A percentile compares a stretch with the other conserved stretches of the same genome.
phyloP scores from a whole-genome alignment of 2,113 vertebrate species.

The rat (Rattus norvegicus) region DNA sequence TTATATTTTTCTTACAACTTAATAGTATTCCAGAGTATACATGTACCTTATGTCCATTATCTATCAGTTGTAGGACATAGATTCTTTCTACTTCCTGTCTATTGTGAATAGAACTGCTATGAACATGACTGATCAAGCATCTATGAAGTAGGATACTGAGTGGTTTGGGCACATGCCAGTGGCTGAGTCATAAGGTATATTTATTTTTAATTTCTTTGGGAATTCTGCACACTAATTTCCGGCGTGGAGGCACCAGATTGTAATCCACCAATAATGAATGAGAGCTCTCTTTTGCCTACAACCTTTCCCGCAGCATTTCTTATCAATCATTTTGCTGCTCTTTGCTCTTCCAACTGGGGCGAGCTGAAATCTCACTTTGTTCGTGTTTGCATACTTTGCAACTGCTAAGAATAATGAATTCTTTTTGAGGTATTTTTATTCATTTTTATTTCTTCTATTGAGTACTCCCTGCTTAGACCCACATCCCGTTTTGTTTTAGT shows the following conservation, averaged over 20 bases:
- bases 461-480: neutral
- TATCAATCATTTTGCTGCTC: neutral
- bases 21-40: neutral
- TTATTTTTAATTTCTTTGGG: neutral
- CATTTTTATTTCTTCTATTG: neutral
- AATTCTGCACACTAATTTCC: neutral
- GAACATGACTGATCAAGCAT: neutral
- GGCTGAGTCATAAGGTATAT: too few species aligned
- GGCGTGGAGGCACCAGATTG: neutral
- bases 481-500: neutral
- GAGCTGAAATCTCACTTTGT: neutral
- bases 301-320: neutral
- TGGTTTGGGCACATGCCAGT: neutral
- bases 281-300: neutral
- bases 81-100: neutral
- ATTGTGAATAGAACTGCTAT: neutral
- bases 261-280: neutral
- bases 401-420: neutral
- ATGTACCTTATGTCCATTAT: neutral
- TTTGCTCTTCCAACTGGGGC: neutral
- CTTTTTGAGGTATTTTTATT: neutral
- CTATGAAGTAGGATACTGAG: neutral
- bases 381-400: neutral
- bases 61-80: neutral
- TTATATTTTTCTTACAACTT: neutral